Evolutionary conservation across 1,140 invertebrate species (phyloP).

Genomic region (Drosophila sucinea): DNA sequence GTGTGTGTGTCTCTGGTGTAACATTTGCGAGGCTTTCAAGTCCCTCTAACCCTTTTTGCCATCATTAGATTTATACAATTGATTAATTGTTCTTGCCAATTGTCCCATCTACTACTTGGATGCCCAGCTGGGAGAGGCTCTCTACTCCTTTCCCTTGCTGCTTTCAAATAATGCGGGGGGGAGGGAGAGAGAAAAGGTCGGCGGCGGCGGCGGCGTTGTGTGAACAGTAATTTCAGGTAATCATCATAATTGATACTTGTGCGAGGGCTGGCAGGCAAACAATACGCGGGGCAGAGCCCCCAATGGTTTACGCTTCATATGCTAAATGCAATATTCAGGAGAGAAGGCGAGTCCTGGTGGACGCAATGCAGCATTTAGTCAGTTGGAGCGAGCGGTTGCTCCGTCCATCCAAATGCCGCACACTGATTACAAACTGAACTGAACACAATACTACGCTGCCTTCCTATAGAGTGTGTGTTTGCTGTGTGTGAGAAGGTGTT

Average conservation of each 20-base stretch:
- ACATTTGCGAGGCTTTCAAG: slow-evolving; percentile 54
- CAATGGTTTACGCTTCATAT: slow-evolving; percentile 23
- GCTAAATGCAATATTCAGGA: slow-evolving; percentile 21
- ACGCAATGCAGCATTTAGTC: slow-evolving; percentile 5
- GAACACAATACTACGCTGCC: neutral
- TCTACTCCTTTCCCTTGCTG: too few species aligned
- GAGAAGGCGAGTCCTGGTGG: neutral
- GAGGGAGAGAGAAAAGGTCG: too few species aligned
- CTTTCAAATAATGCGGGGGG: too few species aligned
- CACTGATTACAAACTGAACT: neutral
- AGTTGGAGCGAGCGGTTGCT: neutral
- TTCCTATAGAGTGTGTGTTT: slow-evolving; percentile 19
- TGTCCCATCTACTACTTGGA: neutral
- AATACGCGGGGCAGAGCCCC: slow-evolving; percentile 11
- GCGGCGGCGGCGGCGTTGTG: neutral
- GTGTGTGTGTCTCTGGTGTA: slow-evolving; percentile 56
- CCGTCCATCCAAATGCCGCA: neutral
- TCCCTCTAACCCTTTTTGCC: slow-evolving; percentile 25
- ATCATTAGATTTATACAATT: slow-evolving; percentile 62
- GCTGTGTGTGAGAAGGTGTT: slow-evolving; percentile 18
- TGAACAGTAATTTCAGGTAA: slow-evolving; percentile 62
- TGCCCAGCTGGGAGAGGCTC: neutral
- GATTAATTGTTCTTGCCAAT: slow-evolving; percentile 48
- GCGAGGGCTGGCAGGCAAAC: slow-evolving; percentile 21
- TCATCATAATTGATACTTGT: slow-evolving; percentile 69